phyloP scores from a whole-genome alignment of 1,140 invertebrate species.

The Coelopa frigida region DNA sequence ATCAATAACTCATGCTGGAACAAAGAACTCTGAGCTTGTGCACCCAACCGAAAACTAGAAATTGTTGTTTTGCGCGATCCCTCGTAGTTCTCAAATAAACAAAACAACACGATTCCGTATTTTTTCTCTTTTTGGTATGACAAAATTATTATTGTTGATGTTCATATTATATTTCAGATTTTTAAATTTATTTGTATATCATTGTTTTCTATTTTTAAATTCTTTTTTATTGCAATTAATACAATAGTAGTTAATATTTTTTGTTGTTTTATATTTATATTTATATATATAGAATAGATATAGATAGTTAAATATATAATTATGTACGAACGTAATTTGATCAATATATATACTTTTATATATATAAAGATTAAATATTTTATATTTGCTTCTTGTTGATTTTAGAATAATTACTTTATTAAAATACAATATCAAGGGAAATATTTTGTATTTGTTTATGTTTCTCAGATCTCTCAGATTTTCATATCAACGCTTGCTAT shows the following conservation, averaged over 20 bases:
- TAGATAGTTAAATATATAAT: background rate
- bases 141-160: constrained; percentile 16
- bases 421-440: no score
- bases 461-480: no score
- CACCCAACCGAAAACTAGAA: no score
- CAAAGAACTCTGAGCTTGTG: no score
- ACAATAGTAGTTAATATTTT: background rate
- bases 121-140: constrained; percentile 14
- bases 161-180: constrained; percentile 3
- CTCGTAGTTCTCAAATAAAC: background rate
- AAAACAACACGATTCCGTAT: background rate
- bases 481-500: no score
- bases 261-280: constrained; percentile 8
- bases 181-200: constrained; percentile 2
- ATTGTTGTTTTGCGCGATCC: background rate
- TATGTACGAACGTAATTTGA: constrained; percentile 5
- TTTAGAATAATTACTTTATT: constrained; percentile 6
- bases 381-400: background rate
- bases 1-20: no score
- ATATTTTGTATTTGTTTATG: no score
- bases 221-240: constrained; percentile 7
- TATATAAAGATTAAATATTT: no score
- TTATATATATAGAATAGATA: constrained; percentile 9
- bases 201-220: constrained; percentile 4
- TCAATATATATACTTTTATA: constrained; percentile 5